Percentiles rank a stretch among this genome's conserved stretches.
These are phyloP conservation scores for Phrynocephalus forsythii DNA, from an alignment of 2,797 vertebrate species.

Conservation along the genomic window DNA sequence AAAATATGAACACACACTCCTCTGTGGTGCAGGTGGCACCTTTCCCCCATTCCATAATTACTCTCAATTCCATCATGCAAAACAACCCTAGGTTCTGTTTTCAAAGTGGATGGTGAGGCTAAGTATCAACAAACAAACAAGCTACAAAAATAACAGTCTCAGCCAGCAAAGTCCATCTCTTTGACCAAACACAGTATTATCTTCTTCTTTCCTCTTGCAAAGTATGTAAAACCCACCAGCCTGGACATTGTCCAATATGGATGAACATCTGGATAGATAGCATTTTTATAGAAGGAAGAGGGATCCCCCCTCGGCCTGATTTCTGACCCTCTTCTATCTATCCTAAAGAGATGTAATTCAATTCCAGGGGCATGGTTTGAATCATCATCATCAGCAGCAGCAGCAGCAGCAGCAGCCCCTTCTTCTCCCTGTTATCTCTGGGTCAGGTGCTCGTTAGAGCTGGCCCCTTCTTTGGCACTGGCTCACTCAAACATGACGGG, in stretches of 20 bases:
- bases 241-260: neutral
- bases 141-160: neutral
- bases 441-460: conserved; percentile 30
- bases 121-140: neutral
- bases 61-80: too few species aligned
- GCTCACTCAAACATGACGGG: neutral
- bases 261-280: neutral
- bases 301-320: too few species aligned
- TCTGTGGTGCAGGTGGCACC: too few species aligned
- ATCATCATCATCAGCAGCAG: too few species aligned
- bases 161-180: neutral
- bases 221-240: neutral
- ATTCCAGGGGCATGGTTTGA: neutral
- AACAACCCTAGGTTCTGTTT: neutral
- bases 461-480: conserved; percentile 28
- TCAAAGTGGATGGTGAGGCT: neutral
- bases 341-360: neutral
- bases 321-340: neutral
- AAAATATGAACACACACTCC: too few species aligned
- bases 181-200: neutral
- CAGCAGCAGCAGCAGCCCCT: too few species aligned
- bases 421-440: conserved; percentile 38
- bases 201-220: too few species aligned
- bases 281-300: neutral
- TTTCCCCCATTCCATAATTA: too few species aligned